Evolutionary conservation across 2,888 invertebrate species (phyloP).

Genomic region (Macrostomum cliftonense): DNA sequence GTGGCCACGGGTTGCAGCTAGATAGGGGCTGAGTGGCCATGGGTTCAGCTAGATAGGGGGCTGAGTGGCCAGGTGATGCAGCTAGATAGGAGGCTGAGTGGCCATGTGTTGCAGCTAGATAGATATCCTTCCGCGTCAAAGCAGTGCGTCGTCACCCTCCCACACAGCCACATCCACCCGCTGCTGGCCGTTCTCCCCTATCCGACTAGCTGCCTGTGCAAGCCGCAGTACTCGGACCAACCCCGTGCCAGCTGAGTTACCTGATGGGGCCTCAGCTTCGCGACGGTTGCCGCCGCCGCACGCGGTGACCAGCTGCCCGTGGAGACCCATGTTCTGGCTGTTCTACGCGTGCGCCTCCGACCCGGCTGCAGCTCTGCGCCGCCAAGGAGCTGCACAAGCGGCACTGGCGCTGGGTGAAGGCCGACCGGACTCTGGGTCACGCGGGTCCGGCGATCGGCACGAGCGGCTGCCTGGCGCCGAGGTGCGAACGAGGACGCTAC

Average conservation of each 20-base stretch:
- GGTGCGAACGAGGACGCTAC: not conserved
- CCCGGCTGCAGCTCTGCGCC: conserved; percentile 84
- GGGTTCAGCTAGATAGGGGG: no score
- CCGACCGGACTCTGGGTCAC: not conserved
- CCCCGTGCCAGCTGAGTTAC: conserved; percentile 89
- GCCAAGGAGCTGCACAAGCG: conserved; percentile 60
- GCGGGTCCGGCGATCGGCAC: not conserved
- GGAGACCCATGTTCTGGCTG: conserved; percentile 65
- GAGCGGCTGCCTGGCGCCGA: not conserved
- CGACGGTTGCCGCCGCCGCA: conserved; percentile 42
- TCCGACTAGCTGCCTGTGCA: conserved; percentile 81
- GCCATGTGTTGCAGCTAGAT: no score
- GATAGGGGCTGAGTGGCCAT: no score
- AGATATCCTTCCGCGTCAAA: no score
- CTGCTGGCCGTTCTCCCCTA: conserved; percentile 82
- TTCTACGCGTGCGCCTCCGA: conserved; percentile 98
- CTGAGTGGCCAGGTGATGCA: no score
- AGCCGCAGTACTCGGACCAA: conserved; percentile 82
- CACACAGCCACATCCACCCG: no score
- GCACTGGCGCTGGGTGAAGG: not conserved
- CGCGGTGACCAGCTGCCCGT: conserved; percentile 5
- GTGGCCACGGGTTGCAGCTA: no score
- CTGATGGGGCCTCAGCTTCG: conserved; percentile 49
- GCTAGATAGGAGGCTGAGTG: no score
- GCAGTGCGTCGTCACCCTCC: no score